These are phyloP conservation scores for Probosciger aterrimus DNA, from an alignment of 2,113 vertebrate genomes.

Conservation along the genomic window DNA sequence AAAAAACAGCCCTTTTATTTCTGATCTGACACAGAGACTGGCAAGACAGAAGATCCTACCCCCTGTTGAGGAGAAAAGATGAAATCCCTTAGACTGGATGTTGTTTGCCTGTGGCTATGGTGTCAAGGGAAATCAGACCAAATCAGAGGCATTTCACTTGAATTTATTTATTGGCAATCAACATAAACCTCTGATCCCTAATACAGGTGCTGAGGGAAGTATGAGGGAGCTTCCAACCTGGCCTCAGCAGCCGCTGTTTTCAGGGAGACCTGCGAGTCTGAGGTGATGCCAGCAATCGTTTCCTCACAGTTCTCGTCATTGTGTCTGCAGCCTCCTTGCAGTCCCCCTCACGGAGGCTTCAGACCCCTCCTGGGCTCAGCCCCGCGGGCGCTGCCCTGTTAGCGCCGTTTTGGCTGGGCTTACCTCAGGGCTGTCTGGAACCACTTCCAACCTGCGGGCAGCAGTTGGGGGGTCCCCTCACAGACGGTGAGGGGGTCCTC, in stretches of 20 bases:
- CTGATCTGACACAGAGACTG: background rate
- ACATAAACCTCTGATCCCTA: background rate
- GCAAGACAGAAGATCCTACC: background rate
- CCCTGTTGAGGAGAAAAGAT: background rate
- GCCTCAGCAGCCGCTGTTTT: background rate
- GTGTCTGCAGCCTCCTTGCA: no score
- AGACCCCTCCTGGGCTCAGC: background rate
- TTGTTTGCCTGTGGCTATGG: background rate
- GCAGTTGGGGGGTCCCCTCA: background rate
- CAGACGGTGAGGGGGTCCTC: rapidly evolving
- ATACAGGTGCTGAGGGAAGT: background rate
- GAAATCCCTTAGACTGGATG: background rate
- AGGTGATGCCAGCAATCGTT: rapidly evolving
- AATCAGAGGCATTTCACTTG: background rate
- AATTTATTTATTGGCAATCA: background rate
- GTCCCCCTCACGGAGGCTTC: background rate
- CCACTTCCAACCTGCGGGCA: rapidly evolving
- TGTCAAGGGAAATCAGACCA: background rate
- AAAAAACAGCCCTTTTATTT: background rate
- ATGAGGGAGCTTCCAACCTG: rapidly evolving
- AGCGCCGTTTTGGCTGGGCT: background rate
- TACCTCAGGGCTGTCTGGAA: background rate
- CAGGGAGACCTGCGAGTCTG: background rate
- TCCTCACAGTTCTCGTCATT: rapidly evolving
- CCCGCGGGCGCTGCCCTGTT: background rate